phyloP scores from a whole-genome alignment of 2,797 vertebrate genomes.

The Geotrypetes seraphini region DNA sequence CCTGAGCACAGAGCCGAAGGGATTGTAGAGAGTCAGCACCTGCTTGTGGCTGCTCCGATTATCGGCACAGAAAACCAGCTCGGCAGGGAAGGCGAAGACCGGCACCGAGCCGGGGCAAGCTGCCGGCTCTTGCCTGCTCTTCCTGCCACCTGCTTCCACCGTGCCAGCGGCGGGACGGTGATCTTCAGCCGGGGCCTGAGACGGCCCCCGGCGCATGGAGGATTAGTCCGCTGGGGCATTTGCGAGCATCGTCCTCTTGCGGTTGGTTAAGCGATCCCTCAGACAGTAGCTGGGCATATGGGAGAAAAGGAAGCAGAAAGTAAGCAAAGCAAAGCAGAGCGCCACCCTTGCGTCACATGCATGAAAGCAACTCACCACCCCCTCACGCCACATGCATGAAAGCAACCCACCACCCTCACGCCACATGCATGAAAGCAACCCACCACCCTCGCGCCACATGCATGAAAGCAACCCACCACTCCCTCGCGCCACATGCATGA shows the following conservation, averaged over 20 bases:
- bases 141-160: background rate
- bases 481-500: too few relatives aligned
- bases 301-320: too few relatives aligned
- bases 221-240: background rate
- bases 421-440: too few relatives aligned
- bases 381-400: too few relatives aligned
- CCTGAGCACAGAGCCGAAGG: constrained; percentile 40
- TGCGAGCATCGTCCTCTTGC: background rate
- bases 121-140: background rate
- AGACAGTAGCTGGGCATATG: too few relatives aligned
- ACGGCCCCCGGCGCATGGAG: background rate
- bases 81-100: constrained; percentile 43
- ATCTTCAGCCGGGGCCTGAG: constrained; percentile 1
- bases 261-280: too few relatives aligned
- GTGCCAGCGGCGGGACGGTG: background rate
- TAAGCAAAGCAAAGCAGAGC: too few relatives aligned
- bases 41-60: constrained; percentile 40
- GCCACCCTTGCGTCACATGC: too few relatives aligned
- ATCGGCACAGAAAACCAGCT: constrained; percentile 42
- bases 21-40: constrained; percentile 58
- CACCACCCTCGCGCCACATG: too few relatives aligned
- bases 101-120: constrained; percentile 11
- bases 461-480: too few relatives aligned
- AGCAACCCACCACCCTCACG: too few relatives aligned
- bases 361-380: too few relatives aligned